These are phyloP conservation scores for Apodemia mormo DNA, from an alignment of 2,888 invertebrate genomes.

Conservation along the genomic window DNA sequence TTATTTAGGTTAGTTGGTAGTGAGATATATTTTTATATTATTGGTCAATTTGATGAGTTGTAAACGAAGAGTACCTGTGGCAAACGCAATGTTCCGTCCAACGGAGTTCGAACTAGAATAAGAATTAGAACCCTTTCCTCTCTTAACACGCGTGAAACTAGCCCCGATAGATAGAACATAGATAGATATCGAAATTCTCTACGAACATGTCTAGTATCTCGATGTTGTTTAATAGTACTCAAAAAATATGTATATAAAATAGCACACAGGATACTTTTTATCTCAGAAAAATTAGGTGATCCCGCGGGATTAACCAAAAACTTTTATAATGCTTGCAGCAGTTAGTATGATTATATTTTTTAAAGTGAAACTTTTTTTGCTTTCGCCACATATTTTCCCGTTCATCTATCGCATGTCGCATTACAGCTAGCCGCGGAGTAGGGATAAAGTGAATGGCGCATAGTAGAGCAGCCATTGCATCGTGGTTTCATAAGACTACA, in stretches of 20 bases:
- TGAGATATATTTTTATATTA: slow-evolving; percentile 76
- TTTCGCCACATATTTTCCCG: no score
- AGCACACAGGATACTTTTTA: no score
- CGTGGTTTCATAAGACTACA: no score
- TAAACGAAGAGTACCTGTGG: slow-evolving; percentile 64
- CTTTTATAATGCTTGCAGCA: no score
- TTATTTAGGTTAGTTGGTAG: slow-evolving; percentile 66
- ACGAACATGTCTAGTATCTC: not conserved
- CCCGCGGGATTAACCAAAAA: no score
- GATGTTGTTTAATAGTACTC: not conserved
- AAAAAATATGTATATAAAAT: not conserved
- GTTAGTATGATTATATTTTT: no score
- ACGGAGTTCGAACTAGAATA: slow-evolving; percentile 62
- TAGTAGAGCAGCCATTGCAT: no score
- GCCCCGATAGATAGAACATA: not conserved
- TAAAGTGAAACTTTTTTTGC: no score
- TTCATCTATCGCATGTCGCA: no score
- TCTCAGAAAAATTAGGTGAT: no score
- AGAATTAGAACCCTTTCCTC: slow-evolving; percentile 51
- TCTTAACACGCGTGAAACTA: slow-evolving; percentile 23
- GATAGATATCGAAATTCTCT: slow-evolving; percentile 8
- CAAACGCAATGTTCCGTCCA: slow-evolving; percentile 69
- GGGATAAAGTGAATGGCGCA: no score
- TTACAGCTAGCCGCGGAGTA: no score
- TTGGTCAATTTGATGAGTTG: slow-evolving; percentile 63